Evolutionary conservation across 1,140 invertebrate species (phyloP), one percentile per base, ranked within the genome.

Genomic region (Muscidifurax raptorellus): DNA sequence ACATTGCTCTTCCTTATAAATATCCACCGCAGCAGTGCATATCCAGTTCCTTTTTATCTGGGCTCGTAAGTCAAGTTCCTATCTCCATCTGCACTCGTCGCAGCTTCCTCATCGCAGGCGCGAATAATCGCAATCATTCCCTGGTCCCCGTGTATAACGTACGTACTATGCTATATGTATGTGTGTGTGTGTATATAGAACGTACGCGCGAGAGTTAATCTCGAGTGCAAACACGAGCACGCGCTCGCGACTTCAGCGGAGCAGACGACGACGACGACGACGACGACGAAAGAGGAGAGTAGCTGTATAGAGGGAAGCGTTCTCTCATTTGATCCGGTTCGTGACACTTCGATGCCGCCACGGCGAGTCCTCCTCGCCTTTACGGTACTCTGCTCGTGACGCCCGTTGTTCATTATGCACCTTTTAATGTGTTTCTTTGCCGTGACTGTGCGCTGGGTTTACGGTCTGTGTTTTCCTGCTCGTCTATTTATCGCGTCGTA

Each of bases 341-440:
- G 74, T 52, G 74, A 76, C 74, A 76, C 74, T 76, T 76, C 74
- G 74, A 76, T 76, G 74, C 74, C 40, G 44, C 44, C 25, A 52
- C 18, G 4, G 0, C 27, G 18, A 74, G 71, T 74, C 6, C 28
- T 15, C 27, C 2, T 36, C 28, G 28, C 5, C 25, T 27, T 69
- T 69, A 13, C 71, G 28, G 25, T 36, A 32, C 71, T 22, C 32
- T 72, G 10, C 32, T 36, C 71, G 71, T 7, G 28, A 4, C 7
- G 6, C 52, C 18, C 6, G 4, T n/a, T 59, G 52, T n/a, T 59
- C 52, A n/a, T 36, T 12, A 22, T 74, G 2, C 18, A 18, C 32
- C 9, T 74, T 74, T 40, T 36, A 22, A 74, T 36, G 12, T 74
- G 4, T 32, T 72, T 32, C 27, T 36, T 22, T 10, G n/a, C n/a